Conservation (phyloP, 2,888 invertebrate genomes). For the Emmelina monodactyla region DNA sequence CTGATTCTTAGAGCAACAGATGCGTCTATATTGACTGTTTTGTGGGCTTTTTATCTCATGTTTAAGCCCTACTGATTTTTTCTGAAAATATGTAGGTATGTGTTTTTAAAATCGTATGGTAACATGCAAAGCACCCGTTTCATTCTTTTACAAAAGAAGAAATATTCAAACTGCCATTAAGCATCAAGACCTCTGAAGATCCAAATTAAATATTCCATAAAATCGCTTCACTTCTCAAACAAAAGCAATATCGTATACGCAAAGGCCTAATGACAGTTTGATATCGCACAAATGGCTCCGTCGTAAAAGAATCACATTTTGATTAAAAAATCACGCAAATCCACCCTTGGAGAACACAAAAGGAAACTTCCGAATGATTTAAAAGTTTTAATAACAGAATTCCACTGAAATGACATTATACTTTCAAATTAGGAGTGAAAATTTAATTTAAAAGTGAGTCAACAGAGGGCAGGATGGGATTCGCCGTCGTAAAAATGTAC, state of each 20-base stretch:
- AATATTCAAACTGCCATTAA: too few relatives aligned
- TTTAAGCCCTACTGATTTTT: too few relatives aligned
- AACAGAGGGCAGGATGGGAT: constrained; percentile 60
- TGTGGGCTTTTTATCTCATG: too few relatives aligned
- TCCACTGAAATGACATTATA: constrained; percentile 68
- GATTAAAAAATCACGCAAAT: constrained; percentile 62
- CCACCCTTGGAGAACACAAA: constrained; percentile 50
- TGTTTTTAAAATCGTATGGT: too few relatives aligned
- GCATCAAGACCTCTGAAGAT: too few relatives aligned
- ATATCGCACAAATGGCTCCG: constrained; percentile 51
- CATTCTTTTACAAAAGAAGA: too few relatives aligned
- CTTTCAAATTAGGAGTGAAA: constrained; percentile 69
- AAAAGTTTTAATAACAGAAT: constrained; percentile 67
- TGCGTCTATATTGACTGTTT: too few relatives aligned
- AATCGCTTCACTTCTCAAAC: constrained; percentile 50
- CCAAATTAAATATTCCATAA: constrained; percentile 51
- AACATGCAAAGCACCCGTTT: too few relatives aligned
- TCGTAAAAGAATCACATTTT: constrained; percentile 65
- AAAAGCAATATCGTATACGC: constrained; percentile 62
- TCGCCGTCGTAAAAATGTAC: constrained; percentile 60
- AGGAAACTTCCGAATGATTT: constrained; percentile 62
- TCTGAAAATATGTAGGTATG: too few relatives aligned
- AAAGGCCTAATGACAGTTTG: constrained; percentile 63
- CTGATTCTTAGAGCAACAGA: too few relatives aligned
- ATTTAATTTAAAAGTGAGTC: constrained; percentile 68